Percentiles rank a stretch among this genome's conserved stretches.
Evolutionary conservation across 1,140 invertebrate genomes (phyloP).

Genomic region (Physella acuta): DNA sequence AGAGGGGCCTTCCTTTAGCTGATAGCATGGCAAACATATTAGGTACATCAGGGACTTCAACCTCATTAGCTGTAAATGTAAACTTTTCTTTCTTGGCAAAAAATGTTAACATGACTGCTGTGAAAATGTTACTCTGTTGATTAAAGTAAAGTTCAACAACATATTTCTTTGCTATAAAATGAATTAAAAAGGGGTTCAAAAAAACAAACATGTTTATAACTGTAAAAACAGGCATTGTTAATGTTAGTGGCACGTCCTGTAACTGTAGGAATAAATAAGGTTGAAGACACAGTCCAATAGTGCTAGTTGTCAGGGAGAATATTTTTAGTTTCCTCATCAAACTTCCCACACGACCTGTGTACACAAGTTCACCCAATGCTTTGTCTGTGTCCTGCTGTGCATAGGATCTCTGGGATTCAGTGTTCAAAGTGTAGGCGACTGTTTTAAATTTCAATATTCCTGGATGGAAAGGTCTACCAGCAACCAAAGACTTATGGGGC

Average conservation of each 20-base stretch:
- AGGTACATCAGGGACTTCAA: constrained; percentile 74
- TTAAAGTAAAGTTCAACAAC: constrained; percentile 76
- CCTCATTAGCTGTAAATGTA: constrained; percentile 66
- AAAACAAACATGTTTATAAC: constrained; percentile 79
- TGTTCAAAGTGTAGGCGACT: neutral
- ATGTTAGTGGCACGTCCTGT: constrained; percentile 47
- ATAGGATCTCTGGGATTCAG: neutral
- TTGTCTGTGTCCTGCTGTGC: neutral
- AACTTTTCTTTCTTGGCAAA: constrained; percentile 36
- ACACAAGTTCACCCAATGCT: constrained; percentile 60
- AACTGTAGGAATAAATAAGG: constrained; percentile 69
- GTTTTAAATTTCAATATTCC: neutral
- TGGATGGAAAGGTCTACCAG: neutral
- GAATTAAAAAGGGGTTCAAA: constrained; percentile 78
- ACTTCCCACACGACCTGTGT: constrained; percentile 68
- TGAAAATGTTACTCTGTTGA: constrained; percentile 44
- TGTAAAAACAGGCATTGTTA: constrained; percentile 67
- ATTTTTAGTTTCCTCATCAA: constrained; percentile 75
- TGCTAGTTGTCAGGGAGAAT: constrained; percentile 78
- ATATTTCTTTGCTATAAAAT: constrained; percentile 83
- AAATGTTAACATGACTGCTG: constrained; percentile 39
- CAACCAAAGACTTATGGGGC: neutral
- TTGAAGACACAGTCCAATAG: constrained; percentile 70
- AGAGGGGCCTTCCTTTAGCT: constrained; percentile 70
- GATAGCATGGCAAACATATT: constrained; percentile 80